Percentiles rank a stretch among this genome's conserved stretches.
These are phyloP conservation scores for Eupithecia abbreviata DNA, from an alignment of 2,888 invertebrate species.

Conservation along the genomic window DNA sequence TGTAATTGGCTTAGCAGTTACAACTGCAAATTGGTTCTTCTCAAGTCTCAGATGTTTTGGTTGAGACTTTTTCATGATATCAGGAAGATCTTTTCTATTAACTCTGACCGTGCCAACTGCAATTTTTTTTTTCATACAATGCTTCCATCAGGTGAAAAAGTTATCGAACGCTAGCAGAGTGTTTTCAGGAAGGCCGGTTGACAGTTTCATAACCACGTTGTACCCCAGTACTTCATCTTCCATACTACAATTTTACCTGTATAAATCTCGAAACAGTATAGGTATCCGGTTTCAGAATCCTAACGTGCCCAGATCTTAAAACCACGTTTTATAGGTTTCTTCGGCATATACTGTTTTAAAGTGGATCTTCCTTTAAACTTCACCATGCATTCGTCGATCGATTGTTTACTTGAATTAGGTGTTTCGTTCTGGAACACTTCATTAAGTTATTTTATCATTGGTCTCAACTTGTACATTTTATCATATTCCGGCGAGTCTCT, in stretches of 20 bases:
- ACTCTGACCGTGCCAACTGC: constrained; percentile 38
- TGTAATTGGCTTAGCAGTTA: constrained; percentile 46
- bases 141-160: constrained; percentile 37
- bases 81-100: constrained; percentile 34
- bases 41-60: constrained; percentile 44
- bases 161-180: constrained; percentile 39
- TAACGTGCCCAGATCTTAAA: no score
- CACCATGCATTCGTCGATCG: no score
- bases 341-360: no score
- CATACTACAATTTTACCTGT: constrained; percentile 41
- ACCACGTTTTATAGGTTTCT: no score
- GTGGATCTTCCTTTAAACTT: no score
- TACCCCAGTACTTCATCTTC: constrained; percentile 39
- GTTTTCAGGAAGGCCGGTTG: constrained; percentile 30
- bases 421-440: no score
- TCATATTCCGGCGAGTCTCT: no score
- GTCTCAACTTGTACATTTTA: no score
- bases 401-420: no score
- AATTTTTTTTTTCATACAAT: constrained; percentile 31
- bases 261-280: no score
- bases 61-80: constrained; percentile 29
- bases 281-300: no score
- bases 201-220: constrained; percentile 37
- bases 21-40: constrained; percentile 49
- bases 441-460: no score